Percentiles rank a stretch among this genome's conserved stretches.
These are phyloP conservation scores for Drosophila conformis DNA, from an alignment of 2,888 invertebrate species.

Conservation along the genomic window DNA sequence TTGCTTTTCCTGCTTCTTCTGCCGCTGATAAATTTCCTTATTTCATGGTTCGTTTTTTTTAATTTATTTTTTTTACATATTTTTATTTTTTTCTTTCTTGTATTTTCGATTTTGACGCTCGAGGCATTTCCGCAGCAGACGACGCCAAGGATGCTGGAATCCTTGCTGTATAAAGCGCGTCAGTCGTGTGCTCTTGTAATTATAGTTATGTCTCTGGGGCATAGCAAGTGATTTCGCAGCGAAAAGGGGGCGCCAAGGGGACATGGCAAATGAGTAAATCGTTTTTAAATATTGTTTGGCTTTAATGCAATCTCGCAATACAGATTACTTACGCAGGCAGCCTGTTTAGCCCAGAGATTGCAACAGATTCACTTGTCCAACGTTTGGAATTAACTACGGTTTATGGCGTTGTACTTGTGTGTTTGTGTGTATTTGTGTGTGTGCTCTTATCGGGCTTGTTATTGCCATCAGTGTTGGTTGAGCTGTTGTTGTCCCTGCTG, in stretches of 20 bases:
- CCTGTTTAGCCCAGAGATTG: slow-evolving; percentile 57
- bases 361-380: slow-evolving; percentile 62
- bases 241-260: neutral
- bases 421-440: slow-evolving; percentile 10
- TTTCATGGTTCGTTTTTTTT: slow-evolving; percentile 78
- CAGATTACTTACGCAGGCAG: slow-evolving; percentile 52
- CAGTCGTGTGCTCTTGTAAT: slow-evolving; percentile 73
- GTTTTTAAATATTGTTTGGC: slow-evolving; percentile 65
- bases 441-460: slow-evolving; percentile 44
- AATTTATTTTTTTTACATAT: slow-evolving; percentile 57
- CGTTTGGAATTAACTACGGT: slow-evolving; percentile 42
- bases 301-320: slow-evolving; percentile 62
- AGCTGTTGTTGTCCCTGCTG: slow-evolving; percentile 14
- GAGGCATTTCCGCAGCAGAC: slow-evolving; percentile 73
- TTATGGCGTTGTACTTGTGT: slow-evolving; percentile 19
- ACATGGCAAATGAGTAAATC: slow-evolving; percentile 58
- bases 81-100: slow-evolving; percentile 23
- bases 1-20: slow-evolving; percentile 37
- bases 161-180: slow-evolving; percentile 43
- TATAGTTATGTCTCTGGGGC: slow-evolving; percentile 80
- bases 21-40: slow-evolving; percentile 77
- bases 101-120: slow-evolving; percentile 64
- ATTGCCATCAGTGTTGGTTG: slow-evolving; percentile 30
- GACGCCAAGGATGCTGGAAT: slow-evolving; percentile 39
- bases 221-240: slow-evolving; percentile 44